A percentile compares a stretch with the other conserved stretches of the same genome.
phyloP scores from a whole-genome alignment of 1,140 invertebrate species.

The Lepidostoma basale region DNA sequence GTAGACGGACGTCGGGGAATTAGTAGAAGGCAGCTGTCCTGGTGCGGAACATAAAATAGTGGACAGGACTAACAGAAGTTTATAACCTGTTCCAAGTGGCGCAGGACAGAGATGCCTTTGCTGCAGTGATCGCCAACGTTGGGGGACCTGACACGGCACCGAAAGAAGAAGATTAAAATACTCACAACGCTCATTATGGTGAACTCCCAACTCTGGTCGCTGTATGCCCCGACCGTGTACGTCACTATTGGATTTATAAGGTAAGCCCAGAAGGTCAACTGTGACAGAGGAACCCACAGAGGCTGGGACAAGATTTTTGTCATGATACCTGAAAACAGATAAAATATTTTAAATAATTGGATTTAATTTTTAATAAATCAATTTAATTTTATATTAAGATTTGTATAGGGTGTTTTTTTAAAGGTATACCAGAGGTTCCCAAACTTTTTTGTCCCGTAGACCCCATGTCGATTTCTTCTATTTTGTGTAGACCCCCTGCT shows the following conservation, averaged over 20 bases:
- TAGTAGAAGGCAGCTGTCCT: background rate
- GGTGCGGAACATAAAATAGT: background rate
- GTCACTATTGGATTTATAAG: conserved; percentile 58
- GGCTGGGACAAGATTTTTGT: conserved; percentile 49
- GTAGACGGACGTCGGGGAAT: no score
- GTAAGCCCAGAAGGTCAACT: conserved; percentile 60
- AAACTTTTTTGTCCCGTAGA: no score
- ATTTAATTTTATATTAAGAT: no score
- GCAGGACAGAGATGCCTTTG: no score
- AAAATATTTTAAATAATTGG: no score
- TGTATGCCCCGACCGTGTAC: background rate
- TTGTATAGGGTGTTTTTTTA: no score
- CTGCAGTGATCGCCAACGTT: no score
- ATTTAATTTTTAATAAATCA: no score
- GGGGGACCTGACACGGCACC: no score
- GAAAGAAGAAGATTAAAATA: background rate
- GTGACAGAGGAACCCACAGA: conserved; percentile 58
- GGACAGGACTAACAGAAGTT: background rate
- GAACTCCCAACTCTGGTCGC: conserved; percentile 3
- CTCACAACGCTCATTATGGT: background rate
- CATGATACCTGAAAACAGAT: background rate
- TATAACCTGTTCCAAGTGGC: background rate
- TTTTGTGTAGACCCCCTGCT: no score
- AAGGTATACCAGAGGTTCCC: no score
- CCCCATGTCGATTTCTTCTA: no score